A percentile compares a stretch with the other conserved stretches of the same genome.
Evolutionary conservation across 2,888 invertebrate genomes (phyloP).

Genomic region (Lottia scabra): DNA sequence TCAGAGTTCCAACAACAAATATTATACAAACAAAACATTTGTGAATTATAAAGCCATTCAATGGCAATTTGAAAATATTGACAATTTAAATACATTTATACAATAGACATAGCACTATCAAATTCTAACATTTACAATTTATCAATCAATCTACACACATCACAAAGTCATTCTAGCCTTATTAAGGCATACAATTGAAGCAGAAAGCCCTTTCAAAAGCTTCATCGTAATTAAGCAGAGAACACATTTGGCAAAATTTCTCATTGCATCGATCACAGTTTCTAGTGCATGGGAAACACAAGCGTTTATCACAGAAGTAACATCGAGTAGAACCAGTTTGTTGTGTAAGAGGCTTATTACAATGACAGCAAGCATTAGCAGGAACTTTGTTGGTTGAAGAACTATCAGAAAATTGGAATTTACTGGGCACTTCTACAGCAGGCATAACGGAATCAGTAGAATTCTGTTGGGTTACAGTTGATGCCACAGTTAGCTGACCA

Average conservation of each 20-base stretch:
- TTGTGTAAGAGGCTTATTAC: background rate
- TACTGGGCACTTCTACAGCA: background rate
- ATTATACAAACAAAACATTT: no score
- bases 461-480: background rate
- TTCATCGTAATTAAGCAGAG: constrained; percentile 43
- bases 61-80: no score
- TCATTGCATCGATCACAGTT: constrained; percentile 40
- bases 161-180: no score
- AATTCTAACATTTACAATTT: no score
- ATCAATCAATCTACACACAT: no score
- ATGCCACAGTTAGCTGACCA: constrained; percentile 20
- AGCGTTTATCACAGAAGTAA: constrained; percentile 45
- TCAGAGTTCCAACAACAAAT: no score
- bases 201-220: constrained; percentile 41
- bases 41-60: no score
- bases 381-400: background rate
- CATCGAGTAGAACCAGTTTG: constrained; percentile 18
- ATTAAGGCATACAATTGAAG: constrained; percentile 33
- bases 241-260: constrained; percentile 47
- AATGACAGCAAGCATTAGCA: background rate
- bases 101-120: no score
- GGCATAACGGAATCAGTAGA: constrained; percentile 8
- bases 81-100: no score
- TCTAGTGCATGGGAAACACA: constrained; percentile 34
- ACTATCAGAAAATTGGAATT: background rate